Evolutionary conservation across 1,140 invertebrate genomes (phyloP), one percentile per base, ranked within the genome.

Genomic region (Drosophila bocki): DNA sequence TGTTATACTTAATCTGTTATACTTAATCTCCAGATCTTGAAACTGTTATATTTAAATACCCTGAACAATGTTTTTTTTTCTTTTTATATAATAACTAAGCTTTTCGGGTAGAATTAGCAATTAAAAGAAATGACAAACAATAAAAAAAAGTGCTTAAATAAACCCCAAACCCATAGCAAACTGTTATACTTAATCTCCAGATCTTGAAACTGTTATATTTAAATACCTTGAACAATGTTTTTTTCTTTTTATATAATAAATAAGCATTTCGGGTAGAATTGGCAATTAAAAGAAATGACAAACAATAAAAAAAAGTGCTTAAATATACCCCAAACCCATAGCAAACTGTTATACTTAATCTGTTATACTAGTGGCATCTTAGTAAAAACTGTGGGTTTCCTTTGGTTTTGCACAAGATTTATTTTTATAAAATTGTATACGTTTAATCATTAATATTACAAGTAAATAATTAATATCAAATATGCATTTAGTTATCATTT

Each of bases 351-450:
- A 29, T 29, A 29, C 26, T 29, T 29, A 29, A 29, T 29, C 26
- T 29, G 26, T 29, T 29, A 29, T 29, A 29, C 26, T 29, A 29
- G 5, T 29, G 26, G 5, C 26, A 32, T 32, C 32, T 9, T n/a
- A 68, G 7, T 44, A 74, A 48, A 45, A 44, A 37, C 32, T 17
- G 3, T 56, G 6, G 3, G 12, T 19, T 41, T 19, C n/a, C 15
- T 17, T 57, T 50, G 59, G 72, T 80, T 75, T 83, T 90, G 85
- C 85, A 88, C 84, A 84, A 75, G 78, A 71, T 87, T 87, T 90
- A 87, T 87, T 90, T 80, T 85, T 90, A 90, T 90, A 90, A 90
- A 90, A 90, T 90, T 90, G 85, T 90, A 90, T 90, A 90, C 78
- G 78, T 90, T 90, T 90, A 75, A 85, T 90, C 80, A 90, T 81